Evolutionary conservation across 2,888 invertebrate species (phyloP).

Genomic region (Callyntrura sp.): DNA sequence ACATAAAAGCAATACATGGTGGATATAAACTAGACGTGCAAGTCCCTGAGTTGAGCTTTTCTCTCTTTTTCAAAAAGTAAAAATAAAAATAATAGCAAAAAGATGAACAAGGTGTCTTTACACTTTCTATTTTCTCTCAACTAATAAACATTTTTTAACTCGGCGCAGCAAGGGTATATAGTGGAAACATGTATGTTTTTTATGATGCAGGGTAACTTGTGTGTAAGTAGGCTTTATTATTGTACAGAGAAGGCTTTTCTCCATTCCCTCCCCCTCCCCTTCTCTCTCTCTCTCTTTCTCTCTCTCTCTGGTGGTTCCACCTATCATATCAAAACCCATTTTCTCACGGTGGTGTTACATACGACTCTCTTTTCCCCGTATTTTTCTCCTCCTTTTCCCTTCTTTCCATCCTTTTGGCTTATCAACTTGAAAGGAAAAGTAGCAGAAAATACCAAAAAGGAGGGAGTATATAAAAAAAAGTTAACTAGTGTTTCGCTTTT

Average conservation of each 20-base stretch:
- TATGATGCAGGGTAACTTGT: background rate
- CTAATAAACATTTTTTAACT: background rate
- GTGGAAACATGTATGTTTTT: too few relatives aligned
- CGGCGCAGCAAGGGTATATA: too few relatives aligned
- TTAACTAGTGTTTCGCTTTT: background rate
- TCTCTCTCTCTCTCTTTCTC: background rate
- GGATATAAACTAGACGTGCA: background rate
- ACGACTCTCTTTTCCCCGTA: background rate
- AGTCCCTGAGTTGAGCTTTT: background rate
- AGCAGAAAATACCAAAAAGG: background rate
- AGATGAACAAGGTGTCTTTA: background rate
- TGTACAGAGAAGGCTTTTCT: background rate
- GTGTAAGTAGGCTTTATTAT: background rate
- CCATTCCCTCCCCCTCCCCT: too few relatives aligned
- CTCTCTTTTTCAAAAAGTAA: background rate
- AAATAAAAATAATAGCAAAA: constrained; percentile 9
- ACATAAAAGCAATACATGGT: background rate
- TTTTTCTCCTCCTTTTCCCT: background rate
- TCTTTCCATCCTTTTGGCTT: background rate
- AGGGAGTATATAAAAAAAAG: background rate
- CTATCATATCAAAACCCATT: constrained; percentile 28
- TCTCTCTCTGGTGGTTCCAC: background rate
- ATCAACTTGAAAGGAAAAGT: constrained; percentile 40
- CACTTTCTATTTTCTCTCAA: background rate
- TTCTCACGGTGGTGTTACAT: constrained; percentile 24